phyloP scores from a whole-genome alignment of 2,797 vertebrate species.

The Erithacus rubecula region DNA sequence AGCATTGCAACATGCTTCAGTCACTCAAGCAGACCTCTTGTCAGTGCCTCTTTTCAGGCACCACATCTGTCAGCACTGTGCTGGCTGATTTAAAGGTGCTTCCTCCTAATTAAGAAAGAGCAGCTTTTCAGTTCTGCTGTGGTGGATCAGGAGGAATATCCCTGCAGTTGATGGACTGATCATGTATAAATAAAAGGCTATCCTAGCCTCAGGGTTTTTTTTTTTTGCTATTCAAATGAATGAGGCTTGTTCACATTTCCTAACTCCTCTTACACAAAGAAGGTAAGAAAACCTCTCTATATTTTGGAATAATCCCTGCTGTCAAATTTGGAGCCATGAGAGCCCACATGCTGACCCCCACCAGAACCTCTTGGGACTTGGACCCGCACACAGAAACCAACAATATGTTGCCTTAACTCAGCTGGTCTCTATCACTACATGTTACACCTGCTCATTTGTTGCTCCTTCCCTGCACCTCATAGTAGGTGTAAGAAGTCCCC shows the following conservation, averaged over 20 bases:
- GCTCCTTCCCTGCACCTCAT: not conserved
- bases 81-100: constrained; percentile 19
- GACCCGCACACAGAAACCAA: not conserved
- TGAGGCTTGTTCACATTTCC: not conserved
- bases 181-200: not conserved
- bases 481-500: not conserved
- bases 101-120: constrained; percentile 23
- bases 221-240: not conserved
- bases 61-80: not conserved
- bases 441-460: not conserved
- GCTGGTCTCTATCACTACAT: not conserved
- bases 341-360: not conserved
- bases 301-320: not conserved
- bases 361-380: not conserved
- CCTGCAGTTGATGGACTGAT: not conserved
- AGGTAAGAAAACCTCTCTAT: not conserved
- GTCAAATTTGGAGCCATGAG: not conserved
- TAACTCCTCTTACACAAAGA: not conserved
- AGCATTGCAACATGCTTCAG: constrained; percentile 3
- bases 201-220: not conserved
- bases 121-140: not conserved
- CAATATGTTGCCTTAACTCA: not conserved
- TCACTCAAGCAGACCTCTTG: not conserved
- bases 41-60: not conserved
- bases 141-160: not conserved